Base-by-base conservation (phyloP, 1,140 invertebrate genomes). In the Chironomus tepperi region DNA sequence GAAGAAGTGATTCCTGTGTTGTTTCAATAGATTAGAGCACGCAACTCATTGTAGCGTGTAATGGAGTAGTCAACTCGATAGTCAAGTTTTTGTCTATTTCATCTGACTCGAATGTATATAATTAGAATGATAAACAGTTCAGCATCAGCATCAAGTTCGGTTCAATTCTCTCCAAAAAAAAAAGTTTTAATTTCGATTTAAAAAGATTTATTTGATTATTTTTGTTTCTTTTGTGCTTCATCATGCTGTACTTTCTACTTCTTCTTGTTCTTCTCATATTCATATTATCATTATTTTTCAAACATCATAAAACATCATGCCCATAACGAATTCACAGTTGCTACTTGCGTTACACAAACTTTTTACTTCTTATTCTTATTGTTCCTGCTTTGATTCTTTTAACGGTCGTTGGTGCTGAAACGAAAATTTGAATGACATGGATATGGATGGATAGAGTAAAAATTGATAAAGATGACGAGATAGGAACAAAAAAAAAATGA, bases 121-220 rank as follows among this genome's bases (percentile, higher is more conserved):
- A 70, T 70, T 70, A 21, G 18, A 70, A 70, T 70, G 19, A 70
- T 70, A 70, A 70, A 70, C 65, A 70, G 65, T 18, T n/a, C 12
- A 57, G n/a, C 12, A 15, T 15, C n/a, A 70, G 65, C n/a, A n/a
- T 70, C 8, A 1, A 57, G 10, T 57, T 57, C 47, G 47, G 47
- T 57, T 10, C 10, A 57, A 57, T 34, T 12, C 47, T 10, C n/a
- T 12, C 2, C 47, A 57, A 57, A n/a, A n/a, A n/a, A n/a, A n/a
- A n/a, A n/a, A 57, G 47, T 57, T 57, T 57, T 57, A 57, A 57
- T 57, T 57, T 57, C 47, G 47, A 57, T 12, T 57, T 57, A 57
- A 57, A 7, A 57, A 10, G 10, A 57, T 57, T n/a, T n/a, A n/a
- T 57, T n/a, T 57, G 47, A 57, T 57, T 57, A 57, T 57, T 70